phyloP scores from a whole-genome alignment of 1,140 invertebrate genomes.

The Anastatus disparis region DNA sequence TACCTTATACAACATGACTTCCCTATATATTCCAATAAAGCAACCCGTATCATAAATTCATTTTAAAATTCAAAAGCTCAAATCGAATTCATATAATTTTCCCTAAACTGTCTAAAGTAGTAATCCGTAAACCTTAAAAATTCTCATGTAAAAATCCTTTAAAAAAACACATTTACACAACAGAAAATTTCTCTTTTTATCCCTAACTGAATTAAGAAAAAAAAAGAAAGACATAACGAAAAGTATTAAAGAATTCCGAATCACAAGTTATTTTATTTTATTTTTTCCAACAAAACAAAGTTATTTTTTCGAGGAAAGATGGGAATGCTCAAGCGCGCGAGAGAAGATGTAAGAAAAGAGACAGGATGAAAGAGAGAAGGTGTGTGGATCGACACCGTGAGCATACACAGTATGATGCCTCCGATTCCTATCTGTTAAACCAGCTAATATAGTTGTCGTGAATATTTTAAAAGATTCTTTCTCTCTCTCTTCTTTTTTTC shows the following conservation, averaged over 20 bases:
- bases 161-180: too few relatives aligned
- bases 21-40: too few relatives aligned
- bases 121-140: conserved; percentile 10
- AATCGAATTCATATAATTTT: background rate
- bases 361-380: conserved; percentile 41
- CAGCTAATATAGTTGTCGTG: conserved; percentile 68
- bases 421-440: conserved; percentile 62
- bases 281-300: background rate
- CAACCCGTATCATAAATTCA: conserved; percentile 2
- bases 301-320: conserved; percentile 34
- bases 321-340: background rate
- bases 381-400: conserved; percentile 50
- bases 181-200: too few relatives aligned
- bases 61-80: background rate
- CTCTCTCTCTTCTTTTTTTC: too few relatives aligned
- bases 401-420: conserved; percentile 9
- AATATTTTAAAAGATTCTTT: conserved; percentile 66
- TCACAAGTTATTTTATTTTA: too few relatives aligned
- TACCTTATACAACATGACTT: too few relatives aligned
- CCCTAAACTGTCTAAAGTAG: background rate
- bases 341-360: background rate
- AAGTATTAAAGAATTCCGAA: conserved; percentile 25
- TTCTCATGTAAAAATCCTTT: background rate
- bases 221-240: background rate
- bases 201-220: too few relatives aligned